phyloP scores from a whole-genome alignment of 2,888 invertebrate genomes.

The Drosophila birchii region DNA sequence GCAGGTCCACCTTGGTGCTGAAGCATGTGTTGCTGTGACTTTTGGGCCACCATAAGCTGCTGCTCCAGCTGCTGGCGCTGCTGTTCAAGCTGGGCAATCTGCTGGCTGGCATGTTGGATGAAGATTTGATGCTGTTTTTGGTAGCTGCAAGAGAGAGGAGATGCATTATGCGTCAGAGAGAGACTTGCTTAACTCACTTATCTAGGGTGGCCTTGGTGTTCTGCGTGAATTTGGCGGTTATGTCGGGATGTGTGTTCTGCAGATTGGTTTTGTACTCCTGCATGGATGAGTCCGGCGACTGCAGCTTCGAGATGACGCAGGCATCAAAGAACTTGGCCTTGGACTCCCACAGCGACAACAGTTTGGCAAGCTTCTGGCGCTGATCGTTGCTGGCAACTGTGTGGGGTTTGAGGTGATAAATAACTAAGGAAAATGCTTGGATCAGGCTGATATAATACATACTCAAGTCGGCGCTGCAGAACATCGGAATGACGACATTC shows the following conservation, averaged over 20 bases:
- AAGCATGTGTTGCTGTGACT: slow-evolving; percentile 87
- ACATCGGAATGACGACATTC: slow-evolving; percentile 98
- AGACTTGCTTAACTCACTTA: slow-evolving; percentile 84
- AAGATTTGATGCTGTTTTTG: slow-evolving; percentile 98
- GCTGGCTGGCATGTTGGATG: slow-evolving; percentile 94
- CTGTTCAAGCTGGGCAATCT: slow-evolving; percentile 93
- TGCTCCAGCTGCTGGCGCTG: slow-evolving; percentile 88
- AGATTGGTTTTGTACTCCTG: slow-evolving; percentile 94
- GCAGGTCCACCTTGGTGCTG: slow-evolving; percentile 80
- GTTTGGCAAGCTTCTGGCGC: slow-evolving; percentile 95
- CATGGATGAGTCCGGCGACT: slow-evolving; percentile 94
- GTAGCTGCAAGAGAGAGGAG: slow-evolving; percentile 86
- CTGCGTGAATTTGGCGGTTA: slow-evolving; percentile 91
- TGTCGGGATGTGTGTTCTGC: slow-evolving; percentile 91
- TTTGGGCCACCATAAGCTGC: slow-evolving; percentile 79
- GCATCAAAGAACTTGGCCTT: slow-evolving; percentile 95
- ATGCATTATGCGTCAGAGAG: too few species aligned
- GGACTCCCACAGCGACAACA: slow-evolving; percentile 98
- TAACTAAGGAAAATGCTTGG: not conserved
- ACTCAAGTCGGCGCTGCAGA: slow-evolving; percentile 95
- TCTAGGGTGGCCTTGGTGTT: slow-evolving; percentile 94
- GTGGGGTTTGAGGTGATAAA: slow-evolving; percentile 59
- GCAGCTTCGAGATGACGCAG: slow-evolving; percentile 93
- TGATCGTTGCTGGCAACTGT: slow-evolving; percentile 94
- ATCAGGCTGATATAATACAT: slow-evolving; percentile 75